A percentile compares a stretch with the other conserved stretches of the same genome.
phyloP scores from a whole-genome alignment of 53 echinoderm and acorn worm genomes.

The Zoroaster sp. region DNA sequence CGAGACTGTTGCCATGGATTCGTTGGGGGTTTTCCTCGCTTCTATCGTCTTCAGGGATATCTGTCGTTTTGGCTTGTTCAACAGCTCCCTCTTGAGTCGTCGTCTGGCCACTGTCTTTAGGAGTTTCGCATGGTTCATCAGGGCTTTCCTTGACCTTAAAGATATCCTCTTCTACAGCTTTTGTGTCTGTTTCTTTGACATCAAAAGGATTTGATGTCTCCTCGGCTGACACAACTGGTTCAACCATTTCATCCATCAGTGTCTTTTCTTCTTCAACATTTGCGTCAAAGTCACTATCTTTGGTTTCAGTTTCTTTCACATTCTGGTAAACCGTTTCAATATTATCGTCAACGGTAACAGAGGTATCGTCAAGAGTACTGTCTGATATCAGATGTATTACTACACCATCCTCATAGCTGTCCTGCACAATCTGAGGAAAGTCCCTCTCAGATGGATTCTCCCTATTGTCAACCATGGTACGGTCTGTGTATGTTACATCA shows the following conservation, averaged over 20 bases:
- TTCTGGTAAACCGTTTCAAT: conserved; percentile 29
- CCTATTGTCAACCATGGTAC: background rate
- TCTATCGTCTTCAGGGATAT: background rate
- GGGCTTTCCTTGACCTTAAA: background rate
- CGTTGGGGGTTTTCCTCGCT: conserved; percentile 50
- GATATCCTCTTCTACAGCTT: background rate
- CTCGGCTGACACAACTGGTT: background rate
- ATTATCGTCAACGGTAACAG: background rate
- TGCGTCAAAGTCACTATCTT: background rate
- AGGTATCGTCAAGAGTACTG: background rate
- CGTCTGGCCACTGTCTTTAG: background rate
- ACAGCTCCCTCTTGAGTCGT: background rate
- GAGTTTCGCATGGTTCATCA: background rate
- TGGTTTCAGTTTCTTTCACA: background rate
- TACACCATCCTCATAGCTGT: conserved; percentile 68
- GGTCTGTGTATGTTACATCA: background rate
- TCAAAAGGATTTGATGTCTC: background rate
- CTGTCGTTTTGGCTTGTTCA: background rate
- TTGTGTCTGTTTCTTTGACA: background rate
- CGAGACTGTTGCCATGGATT: conserved; percentile 85
- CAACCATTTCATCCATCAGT: background rate
- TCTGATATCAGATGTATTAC: conserved; percentile 64
- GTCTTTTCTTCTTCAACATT: background rate
- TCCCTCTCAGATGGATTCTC: background rate
- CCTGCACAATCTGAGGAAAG: conserved; percentile 47